These are phyloP conservation scores for Pyralis farinalis DNA, from an alignment of 2,888 invertebrate species.

Conservation along the genomic window DNA sequence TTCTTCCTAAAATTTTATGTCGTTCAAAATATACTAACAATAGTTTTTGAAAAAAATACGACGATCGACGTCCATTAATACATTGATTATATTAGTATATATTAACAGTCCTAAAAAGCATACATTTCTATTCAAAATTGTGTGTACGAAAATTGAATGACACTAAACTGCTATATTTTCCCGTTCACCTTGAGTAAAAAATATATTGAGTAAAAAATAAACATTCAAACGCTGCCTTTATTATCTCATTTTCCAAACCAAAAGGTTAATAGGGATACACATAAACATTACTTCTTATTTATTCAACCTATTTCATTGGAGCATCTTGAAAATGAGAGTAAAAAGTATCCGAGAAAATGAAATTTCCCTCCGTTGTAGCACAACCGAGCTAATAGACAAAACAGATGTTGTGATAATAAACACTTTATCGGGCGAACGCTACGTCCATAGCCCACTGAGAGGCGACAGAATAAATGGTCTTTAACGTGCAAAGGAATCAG, in stretches of 20 bases:
- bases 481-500: constrained; percentile 38
- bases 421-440: constrained; percentile 25
- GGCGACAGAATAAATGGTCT: constrained; percentile 43
- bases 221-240: not conserved
- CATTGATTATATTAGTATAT: no score
- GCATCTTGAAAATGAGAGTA: constrained; percentile 8
- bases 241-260: not conserved
- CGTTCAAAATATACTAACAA: no score
- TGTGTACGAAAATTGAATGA: no score
- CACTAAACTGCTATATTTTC: no score
- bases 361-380: constrained; percentile 18
- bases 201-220: no score
- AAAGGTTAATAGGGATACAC: constrained; percentile 2
- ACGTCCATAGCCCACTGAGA: constrained; percentile 22
- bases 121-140: no score
- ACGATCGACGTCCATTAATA: no score
- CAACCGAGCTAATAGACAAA: constrained; percentile 23
- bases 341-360: constrained; percentile 20
- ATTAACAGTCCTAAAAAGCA: no score
- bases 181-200: no score
- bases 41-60: no score
- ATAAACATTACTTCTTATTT: constrained; percentile 11
- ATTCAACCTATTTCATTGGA: constrained; percentile 9
- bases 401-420: constrained; percentile 36
- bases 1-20: no score